Percentiles rank a stretch among this genome's conserved stretches.
Conservation (phyloP, 1,140 invertebrate genomes). For the Antheraea mylitta region DNA sequence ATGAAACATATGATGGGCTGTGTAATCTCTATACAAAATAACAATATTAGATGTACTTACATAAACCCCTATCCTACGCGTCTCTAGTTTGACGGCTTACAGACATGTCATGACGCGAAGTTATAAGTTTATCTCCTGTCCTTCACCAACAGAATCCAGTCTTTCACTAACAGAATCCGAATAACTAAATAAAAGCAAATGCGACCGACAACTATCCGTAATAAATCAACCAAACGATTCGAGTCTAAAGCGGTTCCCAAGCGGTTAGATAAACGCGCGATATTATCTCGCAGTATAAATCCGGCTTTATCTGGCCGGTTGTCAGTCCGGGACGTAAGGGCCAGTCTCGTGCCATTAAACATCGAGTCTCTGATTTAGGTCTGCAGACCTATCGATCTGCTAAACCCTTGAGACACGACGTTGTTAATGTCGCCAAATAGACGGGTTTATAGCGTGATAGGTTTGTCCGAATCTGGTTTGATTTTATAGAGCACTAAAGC, state of each 20-base stretch:
- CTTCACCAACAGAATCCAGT: no score
- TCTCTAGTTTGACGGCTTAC: no score
- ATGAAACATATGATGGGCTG: no score
- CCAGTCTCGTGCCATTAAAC: conserved; percentile 10
- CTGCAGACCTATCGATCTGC: conserved; percentile 7
- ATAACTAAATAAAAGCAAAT: no score
- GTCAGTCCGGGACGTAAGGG: conserved; percentile 1
- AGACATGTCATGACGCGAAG: no score
- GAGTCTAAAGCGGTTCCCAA: not conserved
- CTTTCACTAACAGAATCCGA: no score
- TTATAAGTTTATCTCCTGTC: no score
- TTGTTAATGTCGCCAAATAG: conserved; percentile 5
- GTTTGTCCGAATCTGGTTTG: not conserved
- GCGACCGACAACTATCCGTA: not conserved
- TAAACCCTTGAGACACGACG: conserved; percentile 5
- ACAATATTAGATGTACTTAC: no score
- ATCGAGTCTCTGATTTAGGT: conserved; percentile 8
- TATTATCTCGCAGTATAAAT: not conserved
- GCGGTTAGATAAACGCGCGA: conserved; percentile 1
- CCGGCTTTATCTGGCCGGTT: not conserved
- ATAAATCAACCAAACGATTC: not conserved
- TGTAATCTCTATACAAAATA: no score
- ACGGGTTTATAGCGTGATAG: not conserved
- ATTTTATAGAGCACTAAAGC: not conserved
- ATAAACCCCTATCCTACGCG: no score